A percentile compares a stretch with the other conserved stretches of the same genome.
phyloP scores from a whole-genome alignment of 2,888 invertebrate species.

The Mamestra brassicae region DNA sequence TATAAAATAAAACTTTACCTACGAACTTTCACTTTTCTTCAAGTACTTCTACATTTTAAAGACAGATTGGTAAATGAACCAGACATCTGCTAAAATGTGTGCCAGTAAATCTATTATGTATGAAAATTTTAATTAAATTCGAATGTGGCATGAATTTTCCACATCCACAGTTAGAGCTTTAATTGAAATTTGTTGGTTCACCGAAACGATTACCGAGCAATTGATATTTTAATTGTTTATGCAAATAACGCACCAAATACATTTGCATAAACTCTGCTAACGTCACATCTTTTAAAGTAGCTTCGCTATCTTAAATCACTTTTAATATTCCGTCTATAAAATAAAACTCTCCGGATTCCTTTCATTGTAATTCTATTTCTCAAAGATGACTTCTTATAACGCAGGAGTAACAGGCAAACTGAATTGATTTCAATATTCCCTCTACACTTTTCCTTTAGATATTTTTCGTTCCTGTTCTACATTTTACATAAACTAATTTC shows the following conservation, averaged over 20 bases:
- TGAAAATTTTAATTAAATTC: constrained; percentile 78
- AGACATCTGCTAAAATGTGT: constrained; percentile 53
- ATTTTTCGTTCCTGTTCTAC: constrained; percentile 89
- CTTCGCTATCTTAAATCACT: constrained; percentile 40
- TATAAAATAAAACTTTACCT: background rate
- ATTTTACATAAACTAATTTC: constrained; percentile 91
- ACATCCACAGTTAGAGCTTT: constrained; percentile 76
- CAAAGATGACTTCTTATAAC: constrained; percentile 78
- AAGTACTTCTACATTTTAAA: constrained; percentile 24
- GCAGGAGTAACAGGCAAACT: constrained; percentile 80
- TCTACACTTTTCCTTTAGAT: constrained; percentile 85
- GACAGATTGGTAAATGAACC: constrained; percentile 30
- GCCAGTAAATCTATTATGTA: constrained; percentile 66
- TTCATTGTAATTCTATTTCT: constrained; percentile 76
- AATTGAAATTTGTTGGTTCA: constrained; percentile 80
- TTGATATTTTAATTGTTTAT: constrained; percentile 81
- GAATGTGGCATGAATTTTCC: constrained; percentile 78
- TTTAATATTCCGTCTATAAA: constrained; percentile 56
- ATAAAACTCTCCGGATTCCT: constrained; percentile 63
- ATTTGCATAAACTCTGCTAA: constrained; percentile 46
- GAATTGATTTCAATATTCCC: constrained; percentile 87
- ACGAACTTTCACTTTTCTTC: background rate
- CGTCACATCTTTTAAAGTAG: constrained; percentile 24
- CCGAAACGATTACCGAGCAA: constrained; percentile 76
- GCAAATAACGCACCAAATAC: constrained; percentile 67